These are phyloP conservation scores for Cephonodes hylas DNA, from an alignment of 2,888 invertebrate genomes.

Conservation along the genomic window DNA sequence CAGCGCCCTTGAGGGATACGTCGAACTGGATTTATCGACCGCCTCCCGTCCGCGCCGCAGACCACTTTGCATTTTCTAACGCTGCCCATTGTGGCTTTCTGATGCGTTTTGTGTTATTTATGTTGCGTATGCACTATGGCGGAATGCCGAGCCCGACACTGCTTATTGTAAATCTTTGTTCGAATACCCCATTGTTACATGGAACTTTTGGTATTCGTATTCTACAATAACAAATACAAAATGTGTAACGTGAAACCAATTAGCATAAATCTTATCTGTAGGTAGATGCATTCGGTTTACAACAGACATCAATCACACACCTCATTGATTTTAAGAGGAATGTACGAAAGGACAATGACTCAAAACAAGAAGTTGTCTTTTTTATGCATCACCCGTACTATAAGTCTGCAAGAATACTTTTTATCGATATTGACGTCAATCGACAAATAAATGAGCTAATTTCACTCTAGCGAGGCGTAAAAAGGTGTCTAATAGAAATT, in stretches of 20 bases:
- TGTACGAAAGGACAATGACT: conserved; percentile 3
- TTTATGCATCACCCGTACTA: neutral
- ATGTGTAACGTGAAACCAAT: neutral
- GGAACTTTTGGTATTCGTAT: too few relatives aligned
- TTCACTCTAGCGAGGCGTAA: neutral
- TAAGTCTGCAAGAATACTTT: neutral
- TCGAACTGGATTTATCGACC: conserved; percentile 72
- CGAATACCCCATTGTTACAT: too few relatives aligned
- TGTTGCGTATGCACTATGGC: neutral
- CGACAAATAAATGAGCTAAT: conserved; percentile 3
- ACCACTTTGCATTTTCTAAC: conserved; percentile 15
- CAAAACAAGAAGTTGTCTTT: neutral
- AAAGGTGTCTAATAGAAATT: conserved; percentile 7
- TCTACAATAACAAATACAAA: too few relatives aligned
- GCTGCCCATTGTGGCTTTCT: conserved; percentile 18
- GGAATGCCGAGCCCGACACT: neutral
- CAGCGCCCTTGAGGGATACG: conserved; percentile 68
- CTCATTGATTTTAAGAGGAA: neutral
- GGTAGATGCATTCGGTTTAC: neutral
- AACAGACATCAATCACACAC: neutral
- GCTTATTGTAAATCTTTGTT: too few relatives aligned
- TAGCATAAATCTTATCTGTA: neutral
- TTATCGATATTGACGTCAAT: neutral
- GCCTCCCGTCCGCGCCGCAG: neutral
- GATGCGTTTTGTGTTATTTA: conserved; percentile 1